phyloP scores from a whole-genome alignment of 2,113 vertebrate species.

The Scophthalmus maximus region DNA sequence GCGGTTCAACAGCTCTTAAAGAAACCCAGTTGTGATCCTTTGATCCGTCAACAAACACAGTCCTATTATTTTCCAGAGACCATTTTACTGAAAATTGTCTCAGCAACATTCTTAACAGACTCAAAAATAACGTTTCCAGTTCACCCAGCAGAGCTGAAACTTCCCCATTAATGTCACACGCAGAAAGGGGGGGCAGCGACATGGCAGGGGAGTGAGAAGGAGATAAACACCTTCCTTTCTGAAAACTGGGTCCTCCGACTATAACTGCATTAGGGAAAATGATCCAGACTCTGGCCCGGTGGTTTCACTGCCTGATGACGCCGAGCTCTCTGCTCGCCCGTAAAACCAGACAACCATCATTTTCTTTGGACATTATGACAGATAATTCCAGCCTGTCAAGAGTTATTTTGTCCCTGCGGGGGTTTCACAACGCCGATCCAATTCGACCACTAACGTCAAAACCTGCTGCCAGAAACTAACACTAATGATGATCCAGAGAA shows the following conservation, averaged over 20 bases:
- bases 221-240: slow-evolving; percentile 35
- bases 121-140: slow-evolving; percentile 12
- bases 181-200: not conserved
- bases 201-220: slow-evolving; percentile 17
- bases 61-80: slow-evolving; percentile 40
- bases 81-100: slow-evolving; percentile 21
- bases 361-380: slow-evolving; percentile 37
- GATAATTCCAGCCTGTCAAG: slow-evolving; percentile 44
- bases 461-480: slow-evolving; percentile 38
- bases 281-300: slow-evolving; percentile 34
- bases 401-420: slow-evolving; percentile 28
- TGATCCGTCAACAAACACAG: slow-evolving; percentile 40
- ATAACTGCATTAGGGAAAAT: slow-evolving; percentile 58
- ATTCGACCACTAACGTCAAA: slow-evolving; percentile 44
- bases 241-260: slow-evolving; percentile 20
- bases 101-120: slow-evolving; percentile 21
- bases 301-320: slow-evolving; percentile 43
- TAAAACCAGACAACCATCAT: slow-evolving; percentile 32
- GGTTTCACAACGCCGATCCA: slow-evolving; percentile 34
- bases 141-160: slow-evolving; percentile 1
- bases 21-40: slow-evolving; percentile 37
- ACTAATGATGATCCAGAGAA: slow-evolving; percentile 25
- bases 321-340: slow-evolving; percentile 17
- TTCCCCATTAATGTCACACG: slow-evolving; percentile 24
- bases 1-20: slow-evolving; percentile 30